These are phyloP conservation scores for Zingel zingel DNA, from an alignment of 2,113 vertebrate genomes.

Conservation along the genomic window DNA sequence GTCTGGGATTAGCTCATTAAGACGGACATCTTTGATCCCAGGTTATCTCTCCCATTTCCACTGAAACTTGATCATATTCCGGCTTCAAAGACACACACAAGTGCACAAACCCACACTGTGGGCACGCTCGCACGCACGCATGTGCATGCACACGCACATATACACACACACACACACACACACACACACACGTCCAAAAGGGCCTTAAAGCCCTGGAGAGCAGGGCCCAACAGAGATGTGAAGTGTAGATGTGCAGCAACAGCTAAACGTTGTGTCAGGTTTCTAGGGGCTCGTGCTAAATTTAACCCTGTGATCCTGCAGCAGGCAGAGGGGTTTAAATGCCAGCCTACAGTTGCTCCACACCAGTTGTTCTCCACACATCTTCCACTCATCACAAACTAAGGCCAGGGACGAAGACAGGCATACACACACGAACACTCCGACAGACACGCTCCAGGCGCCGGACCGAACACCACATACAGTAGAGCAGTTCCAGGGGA, in stretches of 20 bases:
- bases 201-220: slow-evolving; percentile 84
- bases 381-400: slow-evolving; percentile 85
- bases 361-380: slow-evolving; percentile 87
- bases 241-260: slow-evolving; percentile 98
- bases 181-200: slow-evolving; percentile 55
- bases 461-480: slow-evolving; percentile 64
- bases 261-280: slow-evolving; percentile 97
- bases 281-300: slow-evolving; percentile 96
- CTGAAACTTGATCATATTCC: slow-evolving; percentile 75
- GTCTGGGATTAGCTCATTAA: slow-evolving; percentile 80
- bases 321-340: slow-evolving; percentile 98
- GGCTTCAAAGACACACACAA: slow-evolving; percentile 59
- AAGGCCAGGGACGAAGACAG: slow-evolving; percentile 60
- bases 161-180: slow-evolving; percentile 22
- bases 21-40: slow-evolving; percentile 73
- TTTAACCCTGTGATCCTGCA: slow-evolving; percentile 99
- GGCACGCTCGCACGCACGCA: background rate
- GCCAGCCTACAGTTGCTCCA: slow-evolving; percentile 92
- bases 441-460: slow-evolving; percentile 61
- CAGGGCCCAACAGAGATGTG: slow-evolving; percentile 90
- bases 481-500: slow-evolving; percentile 56
- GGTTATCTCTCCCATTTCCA: slow-evolving; percentile 75
- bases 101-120: slow-evolving; percentile 27
- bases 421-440: slow-evolving; percentile 57
- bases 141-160: slow-evolving; percentile 38